Conservation (phyloP, 1,140 invertebrate species). For the Bombus superbus region DNA sequence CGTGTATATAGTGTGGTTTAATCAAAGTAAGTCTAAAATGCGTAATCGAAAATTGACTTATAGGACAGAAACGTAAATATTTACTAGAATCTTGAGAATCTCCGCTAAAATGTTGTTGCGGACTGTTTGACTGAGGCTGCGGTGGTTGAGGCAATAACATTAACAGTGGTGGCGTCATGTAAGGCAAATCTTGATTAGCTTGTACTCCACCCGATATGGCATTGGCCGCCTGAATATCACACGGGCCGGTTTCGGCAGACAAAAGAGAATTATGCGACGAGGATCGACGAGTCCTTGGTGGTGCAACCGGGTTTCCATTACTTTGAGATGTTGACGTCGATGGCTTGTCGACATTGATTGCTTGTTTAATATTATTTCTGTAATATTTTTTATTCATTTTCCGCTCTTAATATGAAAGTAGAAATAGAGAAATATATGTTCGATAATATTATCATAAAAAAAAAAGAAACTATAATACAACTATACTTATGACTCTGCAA, state of each 20-base stretch:
- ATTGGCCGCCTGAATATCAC: constrained; percentile 89
- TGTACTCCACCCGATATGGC: constrained; percentile 92
- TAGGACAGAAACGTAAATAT: constrained; percentile 54
- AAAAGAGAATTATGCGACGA: constrained; percentile 81
- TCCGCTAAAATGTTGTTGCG: constrained; percentile 89
- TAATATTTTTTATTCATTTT: constrained; percentile 1
- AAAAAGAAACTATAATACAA: background rate
- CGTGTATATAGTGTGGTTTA: background rate
- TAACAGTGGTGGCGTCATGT: constrained; percentile 92
- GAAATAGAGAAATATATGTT: background rate
- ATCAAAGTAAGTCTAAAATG: background rate
- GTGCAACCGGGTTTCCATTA: constrained; percentile 77
- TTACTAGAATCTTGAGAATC: constrained; percentile 93
- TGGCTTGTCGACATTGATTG: constrained; percentile 64
- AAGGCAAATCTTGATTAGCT: constrained; percentile 93
- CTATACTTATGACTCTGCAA: background rate
- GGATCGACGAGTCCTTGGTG: constrained; percentile 82
- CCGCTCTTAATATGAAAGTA: background rate
- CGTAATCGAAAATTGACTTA: background rate
- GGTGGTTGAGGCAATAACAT: constrained; percentile 78
- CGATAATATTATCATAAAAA: background rate
- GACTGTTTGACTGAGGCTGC: constrained; percentile 73
- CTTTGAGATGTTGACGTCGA: constrained; percentile 59
- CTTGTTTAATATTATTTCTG: constrained; percentile 67
- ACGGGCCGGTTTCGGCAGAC: constrained; percentile 61